Evolutionary conservation across 2,113 vertebrate species (phyloP), one percentile per base, ranked within the genome.

Genomic region (Sander lucioperca): DNA sequence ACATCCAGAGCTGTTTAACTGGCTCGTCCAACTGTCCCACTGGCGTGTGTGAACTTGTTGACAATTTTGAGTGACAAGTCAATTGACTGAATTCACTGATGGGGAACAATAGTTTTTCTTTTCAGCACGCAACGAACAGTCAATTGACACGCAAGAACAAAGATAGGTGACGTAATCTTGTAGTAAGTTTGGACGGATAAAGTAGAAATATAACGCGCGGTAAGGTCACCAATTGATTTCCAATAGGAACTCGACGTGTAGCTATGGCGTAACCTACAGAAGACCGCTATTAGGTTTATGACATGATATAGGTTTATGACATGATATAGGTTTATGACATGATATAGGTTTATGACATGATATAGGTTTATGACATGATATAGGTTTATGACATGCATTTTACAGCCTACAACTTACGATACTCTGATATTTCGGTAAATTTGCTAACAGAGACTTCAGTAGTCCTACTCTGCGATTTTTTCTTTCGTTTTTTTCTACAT

Each of bases 1-100:
- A 21, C 4, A 36, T 19, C 10, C n/a, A 39, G n/a, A 63, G 25
- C 19, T 25, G 48, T 63, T 43, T 5, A 16, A 76, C 23, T 47
- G 45, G 6, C 21, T 36, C 39, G 2, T 45, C 9, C 1, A 12
- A 7, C 15, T 27, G 47, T 2, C 50, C 45, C 16, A 18, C 30
- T 9, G 64, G 56, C 87, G 65, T 83, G 82, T 62, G 65, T 4
- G 3, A 68, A 70, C 83, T 74, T 79, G 84, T 77, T 23, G 47
- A 36, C 67, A 69, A 0, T 47, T 62, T 18, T 43, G 36, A 14
- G 47, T 43, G 47, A 51, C 59, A 25, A 61, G 33, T 6, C 19
- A 6, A 27, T 0, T n/a, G 14, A 51, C 8, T 21, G 3, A 39
- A 11, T 0, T 48, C 14, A 11, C 16, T 57, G 33, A 59, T 71